Evolutionary conservation across 2,888 invertebrate species (phyloP), one percentile per base, ranked within the genome.

Genomic region (Coenonympha arcania): DNA sequence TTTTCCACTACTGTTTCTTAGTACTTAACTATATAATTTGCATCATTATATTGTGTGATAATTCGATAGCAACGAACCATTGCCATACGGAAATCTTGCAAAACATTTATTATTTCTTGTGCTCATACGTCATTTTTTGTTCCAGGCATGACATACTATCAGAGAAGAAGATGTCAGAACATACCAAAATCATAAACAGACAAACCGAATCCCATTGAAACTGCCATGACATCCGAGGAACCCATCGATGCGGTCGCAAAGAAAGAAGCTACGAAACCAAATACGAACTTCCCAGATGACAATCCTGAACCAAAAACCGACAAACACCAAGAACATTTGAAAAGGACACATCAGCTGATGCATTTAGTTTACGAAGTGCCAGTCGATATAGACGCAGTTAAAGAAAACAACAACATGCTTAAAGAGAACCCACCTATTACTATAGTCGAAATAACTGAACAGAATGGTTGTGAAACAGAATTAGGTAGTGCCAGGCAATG

Each of bases 201-300:
- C 30, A 16, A 20, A 30, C 36, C 30, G 40, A 8, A 45, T 28
- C 9, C 20, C 16, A 48, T 16, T 39, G 16, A 41, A 33, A 71
- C 64, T 69, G 75, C 77, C 69, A 86, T 86, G 85, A 86, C 85
- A 64, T 86, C 85, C 63, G 85, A 85, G 62, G 79, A 84, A 55
- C 75, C 81, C 0, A 76, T 82, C 58, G 77, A 86, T 76, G 80
- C 75, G 49, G 79, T 77, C 55, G 56, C 64, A 46, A 79, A 81
- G 60, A 80, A 77, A 64, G 77, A 79, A 52, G 63, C 71, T 34
- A 80, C 79, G 59, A 81, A 82, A 56, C 64, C 73, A 49, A 71
- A 77, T 53, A 60, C 71, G 0, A 81, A 79, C 49, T 78, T 76
- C 37, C 63, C 68, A 30, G 72, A 75, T 58, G 75, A 72, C 24